Conservation (phyloP, 2,888 invertebrate genomes). For the Archips crataeganus region DNA sequence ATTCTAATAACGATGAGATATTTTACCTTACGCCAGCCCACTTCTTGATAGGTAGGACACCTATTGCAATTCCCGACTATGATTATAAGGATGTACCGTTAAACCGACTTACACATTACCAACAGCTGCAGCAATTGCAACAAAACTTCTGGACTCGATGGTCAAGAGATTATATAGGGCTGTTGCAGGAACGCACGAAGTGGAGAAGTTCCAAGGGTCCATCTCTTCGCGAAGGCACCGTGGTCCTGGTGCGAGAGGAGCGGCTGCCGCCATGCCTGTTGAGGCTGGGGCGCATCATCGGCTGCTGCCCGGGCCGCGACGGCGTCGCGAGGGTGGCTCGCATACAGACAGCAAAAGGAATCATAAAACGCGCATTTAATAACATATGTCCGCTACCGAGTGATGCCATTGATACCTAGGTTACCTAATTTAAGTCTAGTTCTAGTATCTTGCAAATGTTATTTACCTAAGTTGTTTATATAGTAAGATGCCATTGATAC, state of each 20-base stretch:
- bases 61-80: conserved; percentile 17
- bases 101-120: conserved; percentile 11
- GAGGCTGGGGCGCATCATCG: no score
- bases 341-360: neutral
- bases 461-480: no score
- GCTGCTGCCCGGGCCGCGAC: no score
- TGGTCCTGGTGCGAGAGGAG: conserved; percentile 17
- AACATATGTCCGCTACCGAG: neutral
- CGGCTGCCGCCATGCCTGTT: no score
- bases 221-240: neutral
- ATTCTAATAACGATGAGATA: no score
- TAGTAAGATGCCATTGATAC: no score
- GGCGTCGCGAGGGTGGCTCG: conserved; percentile 14
- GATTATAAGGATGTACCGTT: conserved; percentile 2
- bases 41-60: conserved; percentile 8
- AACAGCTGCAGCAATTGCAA: conserved; percentile 22
- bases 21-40: no score
- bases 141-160: conserved; percentile 14
- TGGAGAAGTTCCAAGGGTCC: conserved; percentile 12
- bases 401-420: neutral
- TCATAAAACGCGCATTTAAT: neutral
- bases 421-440: no score
- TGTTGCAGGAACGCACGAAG: conserved; percentile 12
- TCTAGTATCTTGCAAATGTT: no score
- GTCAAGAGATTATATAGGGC: conserved; percentile 19